Conservation (phyloP, 2,797 vertebrate genomes). For the Hybognathus amarus region DNA sequence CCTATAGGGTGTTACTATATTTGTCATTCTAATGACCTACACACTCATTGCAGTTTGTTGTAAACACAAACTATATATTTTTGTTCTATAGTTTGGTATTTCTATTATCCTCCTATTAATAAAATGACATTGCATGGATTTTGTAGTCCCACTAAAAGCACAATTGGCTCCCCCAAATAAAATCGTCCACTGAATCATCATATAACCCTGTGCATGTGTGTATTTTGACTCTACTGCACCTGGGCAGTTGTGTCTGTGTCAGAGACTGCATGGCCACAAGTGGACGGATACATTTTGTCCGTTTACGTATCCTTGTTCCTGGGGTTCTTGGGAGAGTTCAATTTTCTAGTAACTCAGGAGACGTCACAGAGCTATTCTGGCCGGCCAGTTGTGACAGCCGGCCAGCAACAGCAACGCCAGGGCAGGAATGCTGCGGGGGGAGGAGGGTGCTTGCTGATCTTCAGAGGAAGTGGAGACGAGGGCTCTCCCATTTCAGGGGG, state of each 20-base stretch:
- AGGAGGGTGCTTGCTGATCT: constrained; percentile 68
- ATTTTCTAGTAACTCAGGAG: constrained; percentile 77
- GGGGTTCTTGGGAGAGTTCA: constrained; percentile 71
- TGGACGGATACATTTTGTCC: constrained; percentile 52
- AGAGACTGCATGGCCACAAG: constrained; percentile 45
- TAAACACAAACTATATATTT: neutral
- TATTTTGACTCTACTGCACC: constrained; percentile 42
- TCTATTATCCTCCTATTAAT: neutral
- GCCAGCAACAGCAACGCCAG: constrained; percentile 76
- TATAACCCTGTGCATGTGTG: constrained; percentile 26
- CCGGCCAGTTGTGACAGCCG: constrained; percentile 75
- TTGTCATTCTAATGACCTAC: neutral
- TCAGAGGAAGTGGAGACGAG: constrained; percentile 77
- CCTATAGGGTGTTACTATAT: neutral
- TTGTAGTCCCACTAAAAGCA: neutral
- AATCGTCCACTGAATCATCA: constrained; percentile 19
- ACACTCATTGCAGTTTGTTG: neutral
- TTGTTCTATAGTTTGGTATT: neutral
- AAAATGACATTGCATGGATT: neutral
- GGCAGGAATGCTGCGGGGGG: constrained; percentile 74
- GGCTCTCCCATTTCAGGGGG: constrained; percentile 76
- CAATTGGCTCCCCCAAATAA: neutral
- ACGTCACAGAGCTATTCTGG: constrained; percentile 82
- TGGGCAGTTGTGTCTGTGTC: constrained; percentile 46
- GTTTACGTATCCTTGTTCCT: constrained; percentile 64